These are phyloP conservation scores for Ridgeia piscesae DNA, from an alignment of 1,140 invertebrate species.

Conservation along the genomic window DNA sequence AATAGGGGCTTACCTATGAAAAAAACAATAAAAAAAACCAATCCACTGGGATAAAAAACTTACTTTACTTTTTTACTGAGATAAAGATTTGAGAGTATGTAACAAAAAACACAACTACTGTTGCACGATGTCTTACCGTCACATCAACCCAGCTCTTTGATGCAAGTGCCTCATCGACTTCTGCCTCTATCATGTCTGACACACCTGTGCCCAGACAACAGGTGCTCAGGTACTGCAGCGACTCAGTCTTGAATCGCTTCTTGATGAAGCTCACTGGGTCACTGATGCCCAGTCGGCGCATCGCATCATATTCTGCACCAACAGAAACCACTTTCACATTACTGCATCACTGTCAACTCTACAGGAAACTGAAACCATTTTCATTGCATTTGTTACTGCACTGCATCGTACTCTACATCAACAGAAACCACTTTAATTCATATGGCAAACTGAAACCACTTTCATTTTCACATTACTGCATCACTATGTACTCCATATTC, in stretches of 20 bases:
- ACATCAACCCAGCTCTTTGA: slow-evolving; percentile 80
- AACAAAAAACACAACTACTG: too few relatives aligned
- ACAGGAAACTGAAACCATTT: too few relatives aligned
- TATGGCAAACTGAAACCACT: too few relatives aligned
- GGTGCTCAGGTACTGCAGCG: slow-evolving; percentile 72
- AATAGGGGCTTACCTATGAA: too few relatives aligned
- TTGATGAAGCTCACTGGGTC: slow-evolving; percentile 82
- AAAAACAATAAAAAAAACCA: too few relatives aligned
- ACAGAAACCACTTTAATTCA: slow-evolving; percentile 18
- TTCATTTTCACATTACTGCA: too few relatives aligned
- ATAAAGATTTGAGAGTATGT: too few relatives aligned
- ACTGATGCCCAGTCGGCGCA: slow-evolving; percentile 82
- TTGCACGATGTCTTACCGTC: slow-evolving; percentile 47
- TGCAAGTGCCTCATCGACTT: slow-evolving; percentile 80
- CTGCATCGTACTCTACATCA: slow-evolving; percentile 81
- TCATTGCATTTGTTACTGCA: too few relatives aligned
- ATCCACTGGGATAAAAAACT: too few relatives aligned
- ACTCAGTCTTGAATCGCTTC: slow-evolving; percentile 73
- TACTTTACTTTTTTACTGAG: too few relatives aligned
- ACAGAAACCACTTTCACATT: slow-evolving; percentile 14
- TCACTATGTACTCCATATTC: slow-evolving; percentile 83
- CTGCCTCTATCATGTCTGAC: slow-evolving; percentile 76
- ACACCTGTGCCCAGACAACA: slow-evolving; percentile 76
- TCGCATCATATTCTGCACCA: slow-evolving; percentile 81
- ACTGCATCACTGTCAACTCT: too few relatives aligned